A percentile compares a stretch with the other conserved stretches of the same genome.
These are phyloP conservation scores for Drosophila oshimai DNA, from an alignment of 1,140 invertebrate genomes.

Conservation along the genomic window DNA sequence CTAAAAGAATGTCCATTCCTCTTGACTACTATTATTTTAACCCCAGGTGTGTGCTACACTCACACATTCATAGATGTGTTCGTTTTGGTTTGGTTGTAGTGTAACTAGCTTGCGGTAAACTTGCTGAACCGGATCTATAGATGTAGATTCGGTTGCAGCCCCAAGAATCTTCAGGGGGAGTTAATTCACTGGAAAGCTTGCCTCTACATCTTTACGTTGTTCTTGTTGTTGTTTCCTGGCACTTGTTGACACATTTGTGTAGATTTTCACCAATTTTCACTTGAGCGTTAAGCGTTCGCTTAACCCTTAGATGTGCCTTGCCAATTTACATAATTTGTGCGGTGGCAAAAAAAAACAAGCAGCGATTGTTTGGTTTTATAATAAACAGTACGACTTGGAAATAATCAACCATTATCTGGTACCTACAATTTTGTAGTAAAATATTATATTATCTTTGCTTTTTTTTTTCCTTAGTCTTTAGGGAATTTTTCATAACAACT, in stretches of 20 bases:
- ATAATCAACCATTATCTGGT: slow-evolving; percentile 7
- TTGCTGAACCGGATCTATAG: slow-evolving; percentile 76
- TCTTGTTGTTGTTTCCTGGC: slow-evolving; percentile 28
- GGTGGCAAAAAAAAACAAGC: slow-evolving; percentile 8
- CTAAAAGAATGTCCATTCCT: slow-evolving; percentile 3
- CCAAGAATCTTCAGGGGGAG: slow-evolving; percentile 67
- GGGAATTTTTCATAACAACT: no score
- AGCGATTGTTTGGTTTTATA: slow-evolving; percentile 27
- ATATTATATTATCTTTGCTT: no score
- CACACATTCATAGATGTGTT: neutral
- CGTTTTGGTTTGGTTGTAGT: slow-evolving; percentile 25
- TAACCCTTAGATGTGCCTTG: slow-evolving; percentile 30
- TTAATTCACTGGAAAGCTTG: slow-evolving; percentile 68
- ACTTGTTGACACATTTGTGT: slow-evolving; percentile 74
- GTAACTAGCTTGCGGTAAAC: slow-evolving; percentile 80
- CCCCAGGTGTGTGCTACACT: slow-evolving; percentile 10
- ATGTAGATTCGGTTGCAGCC: slow-evolving; percentile 70
- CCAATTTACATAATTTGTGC: slow-evolving; percentile 31
- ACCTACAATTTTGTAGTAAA: neutral
- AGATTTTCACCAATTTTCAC: slow-evolving; percentile 77
- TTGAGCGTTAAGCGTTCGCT: slow-evolving; percentile 51
- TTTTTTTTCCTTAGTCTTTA: no score
- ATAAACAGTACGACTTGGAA: slow-evolving; percentile 19
- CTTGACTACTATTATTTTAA: slow-evolving; percentile 7
- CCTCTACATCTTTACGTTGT: slow-evolving; percentile 21